phyloP scores from a whole-genome alignment of 2,888 invertebrate species.

The Camptogramma bilineatum region DNA sequence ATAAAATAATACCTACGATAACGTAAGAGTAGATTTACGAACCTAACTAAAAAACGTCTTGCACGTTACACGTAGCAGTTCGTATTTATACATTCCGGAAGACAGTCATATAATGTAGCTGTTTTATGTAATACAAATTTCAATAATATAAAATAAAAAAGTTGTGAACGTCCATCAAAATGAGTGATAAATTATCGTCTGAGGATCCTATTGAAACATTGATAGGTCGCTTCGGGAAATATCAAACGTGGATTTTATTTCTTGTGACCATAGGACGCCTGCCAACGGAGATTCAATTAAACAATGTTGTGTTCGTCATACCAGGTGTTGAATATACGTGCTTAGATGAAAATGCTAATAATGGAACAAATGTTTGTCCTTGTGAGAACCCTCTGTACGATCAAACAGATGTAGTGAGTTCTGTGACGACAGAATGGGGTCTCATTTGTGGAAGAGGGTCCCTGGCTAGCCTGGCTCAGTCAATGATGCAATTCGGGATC shows the following conservation, averaged over 20 bases:
- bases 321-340: constrained; percentile 82
- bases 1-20: constrained; percentile 16
- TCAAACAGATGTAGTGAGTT: constrained; percentile 78
- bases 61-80: constrained; percentile 8
- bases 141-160: not conserved
- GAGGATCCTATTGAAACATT: constrained; percentile 70
- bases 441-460: constrained; percentile 85
- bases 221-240: constrained; percentile 83
- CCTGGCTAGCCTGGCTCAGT: constrained; percentile 83
- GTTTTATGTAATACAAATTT: not conserved
- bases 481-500: constrained; percentile 84
- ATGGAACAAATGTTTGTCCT: constrained; percentile 72
- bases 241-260: constrained; percentile 82
- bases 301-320: constrained; percentile 84
- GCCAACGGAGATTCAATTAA: constrained; percentile 85
- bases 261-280: constrained; percentile 80
- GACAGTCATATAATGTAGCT: constrained; percentile 4
- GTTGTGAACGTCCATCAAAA: constrained; percentile 6
- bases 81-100: constrained; percentile 7
- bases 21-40: constrained; percentile 17
- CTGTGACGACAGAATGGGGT: constrained; percentile 86
- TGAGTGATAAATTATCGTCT: constrained; percentile 17
- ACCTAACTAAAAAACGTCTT: constrained; percentile 9
- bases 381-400: constrained; percentile 82
- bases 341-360: constrained; percentile 61